Evolutionary conservation across 2,888 invertebrate species (phyloP).

Genomic region (Leptothorax acervorum): DNA sequence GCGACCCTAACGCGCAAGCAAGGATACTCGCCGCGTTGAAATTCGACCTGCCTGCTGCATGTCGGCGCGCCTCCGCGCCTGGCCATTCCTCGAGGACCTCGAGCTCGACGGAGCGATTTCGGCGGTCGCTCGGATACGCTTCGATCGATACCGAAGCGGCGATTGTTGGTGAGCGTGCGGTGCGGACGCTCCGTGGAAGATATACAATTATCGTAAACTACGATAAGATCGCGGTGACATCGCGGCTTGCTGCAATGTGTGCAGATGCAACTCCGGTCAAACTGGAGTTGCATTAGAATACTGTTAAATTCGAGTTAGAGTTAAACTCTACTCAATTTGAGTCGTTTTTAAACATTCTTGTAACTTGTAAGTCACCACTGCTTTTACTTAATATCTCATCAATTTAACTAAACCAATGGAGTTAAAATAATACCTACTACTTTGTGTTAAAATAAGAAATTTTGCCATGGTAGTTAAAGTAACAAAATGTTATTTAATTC

Average conservation of each 20-base stretch:
- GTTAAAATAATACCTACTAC: too few species aligned
- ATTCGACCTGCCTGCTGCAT: conserved; percentile 12
- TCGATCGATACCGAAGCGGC: conserved; percentile 41
- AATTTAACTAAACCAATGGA: too few species aligned
- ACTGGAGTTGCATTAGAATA: not conserved
- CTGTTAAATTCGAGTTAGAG: too few species aligned
- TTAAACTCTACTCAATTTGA: too few species aligned
- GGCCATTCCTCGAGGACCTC: not conserved
- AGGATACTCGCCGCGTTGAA: not conserved
- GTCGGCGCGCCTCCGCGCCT: not conserved
- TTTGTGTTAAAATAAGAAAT: too few species aligned
- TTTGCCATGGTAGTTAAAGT: too few species aligned
- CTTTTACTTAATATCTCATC: too few species aligned
- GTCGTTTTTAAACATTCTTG: too few species aligned
- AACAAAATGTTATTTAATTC: too few species aligned
- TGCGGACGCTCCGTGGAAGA: not conserved
- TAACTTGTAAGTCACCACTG: too few species aligned
- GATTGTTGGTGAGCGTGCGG: not conserved
- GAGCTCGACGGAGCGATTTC: conserved; percentile 21
- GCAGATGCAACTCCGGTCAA: not conserved
- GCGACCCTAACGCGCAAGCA: not conserved
- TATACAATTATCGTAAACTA: not conserved
- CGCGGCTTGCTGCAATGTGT: not conserved
- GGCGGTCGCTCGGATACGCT: conserved; percentile 22
- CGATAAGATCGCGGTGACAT: not conserved